Evolutionary conservation across 2,888 invertebrate genomes (phyloP).

Genomic region (Teinopalpus imperialis): DNA sequence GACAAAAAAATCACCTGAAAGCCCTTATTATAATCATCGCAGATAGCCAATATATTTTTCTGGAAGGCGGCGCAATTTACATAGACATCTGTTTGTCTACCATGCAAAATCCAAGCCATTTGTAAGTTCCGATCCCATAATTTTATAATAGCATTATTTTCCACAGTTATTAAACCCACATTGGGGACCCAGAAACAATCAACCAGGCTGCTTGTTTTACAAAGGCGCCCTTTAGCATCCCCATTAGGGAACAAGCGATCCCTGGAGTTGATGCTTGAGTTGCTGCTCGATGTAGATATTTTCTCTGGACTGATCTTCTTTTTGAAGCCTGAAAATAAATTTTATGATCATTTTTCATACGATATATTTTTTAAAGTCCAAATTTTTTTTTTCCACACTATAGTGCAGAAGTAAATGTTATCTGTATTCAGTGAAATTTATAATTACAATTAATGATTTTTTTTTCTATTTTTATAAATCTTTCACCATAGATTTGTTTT

Average conservation of each 20-base stretch:
- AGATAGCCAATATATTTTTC: conserved; percentile 61
- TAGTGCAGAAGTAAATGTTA: no score
- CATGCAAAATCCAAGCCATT: conserved; percentile 52
- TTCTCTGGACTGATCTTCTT: conserved; percentile 50
- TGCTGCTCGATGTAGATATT: conserved; percentile 57
- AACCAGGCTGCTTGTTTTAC: conserved; percentile 48
- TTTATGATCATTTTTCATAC: no score
- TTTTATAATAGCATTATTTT: conserved; percentile 63
- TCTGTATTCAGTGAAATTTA: no score
- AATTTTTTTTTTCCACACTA: no score
- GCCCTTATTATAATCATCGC: conserved; percentile 55
- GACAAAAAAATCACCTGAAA: conserved; percentile 67
- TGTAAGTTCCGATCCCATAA: conserved; percentile 60
- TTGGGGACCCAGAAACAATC: conserved; percentile 60
- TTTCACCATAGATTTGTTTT: no score
- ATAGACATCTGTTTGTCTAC: conserved; percentile 53
- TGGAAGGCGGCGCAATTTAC: conserved; percentile 59
- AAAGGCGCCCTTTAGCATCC: conserved; percentile 46
- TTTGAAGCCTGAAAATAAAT: conserved; percentile 54
- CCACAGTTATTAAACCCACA: conserved; percentile 61
- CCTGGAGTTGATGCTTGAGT: conserved; percentile 51
- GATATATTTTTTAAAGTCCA: no score
- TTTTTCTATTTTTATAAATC: no score
- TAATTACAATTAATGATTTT: no score
- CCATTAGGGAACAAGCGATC: conserved; percentile 51